Conservation (phyloP, 2,888 invertebrate species). For the Meiosimyza platycephala region DNA sequence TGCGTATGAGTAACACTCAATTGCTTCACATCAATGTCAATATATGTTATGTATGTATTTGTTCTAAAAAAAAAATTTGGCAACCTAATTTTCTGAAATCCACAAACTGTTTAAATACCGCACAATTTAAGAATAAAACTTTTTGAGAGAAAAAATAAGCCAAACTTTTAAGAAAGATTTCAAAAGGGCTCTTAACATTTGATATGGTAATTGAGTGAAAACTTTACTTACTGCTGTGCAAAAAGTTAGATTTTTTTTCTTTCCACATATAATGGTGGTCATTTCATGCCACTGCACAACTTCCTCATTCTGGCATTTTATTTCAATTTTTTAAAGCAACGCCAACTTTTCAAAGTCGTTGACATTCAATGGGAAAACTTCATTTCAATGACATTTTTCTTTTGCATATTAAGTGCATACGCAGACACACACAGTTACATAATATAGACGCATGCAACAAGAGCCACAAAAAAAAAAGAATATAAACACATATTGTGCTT, state of each 20-base stretch:
- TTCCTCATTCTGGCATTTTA: background rate
- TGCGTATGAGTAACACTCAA: background rate
- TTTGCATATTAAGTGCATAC: background rate
- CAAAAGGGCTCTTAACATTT: background rate
- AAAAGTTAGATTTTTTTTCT: constrained; percentile 1
- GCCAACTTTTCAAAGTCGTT: background rate
- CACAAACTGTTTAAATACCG: background rate
- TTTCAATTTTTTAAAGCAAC: too few species aligned
- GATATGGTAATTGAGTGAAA: constrained; percentile 14
- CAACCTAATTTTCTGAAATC: background rate
- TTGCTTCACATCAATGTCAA: background rate
- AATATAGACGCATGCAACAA: background rate
- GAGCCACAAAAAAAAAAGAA: too few species aligned
- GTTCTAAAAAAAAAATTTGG: background rate
- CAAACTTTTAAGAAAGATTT: too few species aligned
- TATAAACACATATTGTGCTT: too few species aligned
- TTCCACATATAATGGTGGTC: too few species aligned
- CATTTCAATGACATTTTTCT: background rate
- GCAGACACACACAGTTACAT: background rate
- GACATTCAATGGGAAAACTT: constrained; percentile 8
- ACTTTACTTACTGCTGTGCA: constrained; percentile 9
- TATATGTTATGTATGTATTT: background rate
- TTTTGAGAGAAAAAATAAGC: background rate
- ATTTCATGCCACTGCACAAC: background rate
- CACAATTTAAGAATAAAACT: background rate